phyloP scores from a whole-genome alignment of 2,888 invertebrate species.

The Marasmarcha lunaedactyla region DNA sequence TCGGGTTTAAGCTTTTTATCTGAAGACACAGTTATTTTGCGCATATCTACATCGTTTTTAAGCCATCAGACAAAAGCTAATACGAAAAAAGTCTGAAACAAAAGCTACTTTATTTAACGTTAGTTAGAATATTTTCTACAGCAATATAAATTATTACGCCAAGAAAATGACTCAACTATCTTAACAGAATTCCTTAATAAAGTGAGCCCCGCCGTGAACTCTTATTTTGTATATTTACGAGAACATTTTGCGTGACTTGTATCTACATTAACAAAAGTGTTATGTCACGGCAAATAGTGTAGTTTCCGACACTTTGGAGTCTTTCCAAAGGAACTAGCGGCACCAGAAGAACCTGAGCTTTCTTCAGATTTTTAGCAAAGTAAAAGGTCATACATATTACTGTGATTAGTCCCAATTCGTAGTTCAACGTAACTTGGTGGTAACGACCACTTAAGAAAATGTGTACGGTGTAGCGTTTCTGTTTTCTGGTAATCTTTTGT shows the following conservation, averaged over 20 bases:
- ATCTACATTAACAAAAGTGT: conserved; percentile 30
- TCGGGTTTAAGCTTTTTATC: no score
- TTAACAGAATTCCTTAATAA: no score
- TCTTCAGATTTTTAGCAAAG: conserved; percentile 16
- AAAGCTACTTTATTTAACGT: no score
- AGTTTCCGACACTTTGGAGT: conserved; percentile 48
- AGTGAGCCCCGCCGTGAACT: background rate
- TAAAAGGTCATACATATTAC: conserved; percentile 1
- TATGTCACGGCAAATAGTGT: conserved; percentile 39
- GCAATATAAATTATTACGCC: no score
- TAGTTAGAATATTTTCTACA: no score
- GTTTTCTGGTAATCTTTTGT: conserved; percentile 1
- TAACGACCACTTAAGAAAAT: background rate
- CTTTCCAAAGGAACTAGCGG: conserved; percentile 36
- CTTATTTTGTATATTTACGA: conserved; percentile 9
- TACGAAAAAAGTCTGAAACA: no score
- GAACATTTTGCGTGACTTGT: conserved; percentile 7
- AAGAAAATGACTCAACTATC: no score
- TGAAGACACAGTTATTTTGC: no score
- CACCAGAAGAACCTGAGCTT: conserved; percentile 23
- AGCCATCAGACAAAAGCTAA: no score
- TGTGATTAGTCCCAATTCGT: background rate
- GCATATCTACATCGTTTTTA: no score
- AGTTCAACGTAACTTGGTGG: conserved; percentile 20
- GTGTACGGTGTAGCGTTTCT: background rate